Evolutionary conservation across 2,797 vertebrate genomes (phyloP), one percentile per base, ranked within the genome.

Genomic region (Gallinago nigripennis): DNA sequence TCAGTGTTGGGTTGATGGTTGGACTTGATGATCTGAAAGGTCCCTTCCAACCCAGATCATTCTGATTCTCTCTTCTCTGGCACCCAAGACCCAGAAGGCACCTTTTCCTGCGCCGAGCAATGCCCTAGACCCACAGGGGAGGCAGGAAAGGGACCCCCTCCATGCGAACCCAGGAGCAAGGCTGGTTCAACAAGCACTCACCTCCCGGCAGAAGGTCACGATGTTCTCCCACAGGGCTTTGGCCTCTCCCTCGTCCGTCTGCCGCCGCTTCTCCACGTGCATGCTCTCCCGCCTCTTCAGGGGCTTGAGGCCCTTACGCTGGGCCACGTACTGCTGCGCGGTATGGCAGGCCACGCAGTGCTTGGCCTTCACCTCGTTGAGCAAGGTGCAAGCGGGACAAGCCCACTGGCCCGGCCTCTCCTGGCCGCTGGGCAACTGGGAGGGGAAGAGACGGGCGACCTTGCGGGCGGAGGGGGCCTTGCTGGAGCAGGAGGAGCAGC

Each of bases 221-320:
- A 99, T 99, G 97, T 99, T 99, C 91, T 99, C 99, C 99, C 98
- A 99, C 21, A 99, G 98, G 46, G 99, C 99, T 95, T 99, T 99
- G 97, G 99, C 99, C 94, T 99, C 99, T 3, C 99, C 99, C 95
- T 99, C 99, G 0, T 99, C 99, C 0, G 99, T 99, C 85, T 99
- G 98, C 28, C 99, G 97, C 23, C 99, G 98, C 73, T 99, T 99
- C 93, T 99, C 99, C 57, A 99, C 99, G 1, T 99, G 99, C 98
- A 99, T 98, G 95, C 99, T 99, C 98, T 99, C 99, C 57, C 99
- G 96, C 60, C 99, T 98, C 87, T 99, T 98, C 75, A 99, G 98
- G 7, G 99, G 98, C 58, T 98, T 98, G 24, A 98, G 91, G 21
- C 98, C 98, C 90, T 98, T 98, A 84, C 98, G 98, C 88, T 98